These are phyloP conservation scores for Tortrix viridana DNA, from an alignment of 2,888 invertebrate genomes.

Conservation along the genomic window DNA sequence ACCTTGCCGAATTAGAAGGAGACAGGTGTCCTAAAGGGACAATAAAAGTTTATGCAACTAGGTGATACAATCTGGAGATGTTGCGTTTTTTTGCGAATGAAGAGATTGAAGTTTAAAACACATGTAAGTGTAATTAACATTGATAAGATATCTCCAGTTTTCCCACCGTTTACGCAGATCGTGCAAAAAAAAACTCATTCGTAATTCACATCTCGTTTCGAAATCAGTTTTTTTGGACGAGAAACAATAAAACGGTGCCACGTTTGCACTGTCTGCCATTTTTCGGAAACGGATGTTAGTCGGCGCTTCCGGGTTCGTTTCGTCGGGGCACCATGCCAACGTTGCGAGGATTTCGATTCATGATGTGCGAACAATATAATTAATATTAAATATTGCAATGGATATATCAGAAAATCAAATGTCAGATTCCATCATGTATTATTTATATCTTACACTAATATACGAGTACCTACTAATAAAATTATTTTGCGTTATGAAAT, in stretches of 20 bases:
- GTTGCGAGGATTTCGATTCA: conserved; percentile 38
- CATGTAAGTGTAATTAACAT: too few species aligned
- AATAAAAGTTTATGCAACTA: too few species aligned
- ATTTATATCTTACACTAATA: background rate
- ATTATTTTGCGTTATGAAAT: too few species aligned
- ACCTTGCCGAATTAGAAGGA: too few species aligned
- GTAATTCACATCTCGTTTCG: conserved; percentile 38
- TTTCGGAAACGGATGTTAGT: conserved; percentile 75
- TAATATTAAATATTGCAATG: conserved; percentile 21
- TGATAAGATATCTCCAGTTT: too few species aligned
- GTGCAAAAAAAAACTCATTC: conserved; percentile 1
- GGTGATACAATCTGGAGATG: too few species aligned
- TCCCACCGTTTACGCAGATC: too few species aligned
- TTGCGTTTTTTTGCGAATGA: too few species aligned
- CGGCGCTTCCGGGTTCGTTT: conserved; percentile 66
- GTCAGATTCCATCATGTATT: background rate
- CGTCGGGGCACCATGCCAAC: conserved; percentile 66
- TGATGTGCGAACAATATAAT: conserved; percentile 41
- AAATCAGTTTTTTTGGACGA: conserved; percentile 47
- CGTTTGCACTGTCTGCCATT: conserved; percentile 60
- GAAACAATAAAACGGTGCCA: conserved; percentile 63
- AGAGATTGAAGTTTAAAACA: too few species aligned
- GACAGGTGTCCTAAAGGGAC: too few species aligned
- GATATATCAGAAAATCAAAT: background rate
- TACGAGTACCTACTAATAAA: too few species aligned